Base-by-base conservation (phyloP, 2,888 invertebrate species). In the Nasonia oneida region DNA sequence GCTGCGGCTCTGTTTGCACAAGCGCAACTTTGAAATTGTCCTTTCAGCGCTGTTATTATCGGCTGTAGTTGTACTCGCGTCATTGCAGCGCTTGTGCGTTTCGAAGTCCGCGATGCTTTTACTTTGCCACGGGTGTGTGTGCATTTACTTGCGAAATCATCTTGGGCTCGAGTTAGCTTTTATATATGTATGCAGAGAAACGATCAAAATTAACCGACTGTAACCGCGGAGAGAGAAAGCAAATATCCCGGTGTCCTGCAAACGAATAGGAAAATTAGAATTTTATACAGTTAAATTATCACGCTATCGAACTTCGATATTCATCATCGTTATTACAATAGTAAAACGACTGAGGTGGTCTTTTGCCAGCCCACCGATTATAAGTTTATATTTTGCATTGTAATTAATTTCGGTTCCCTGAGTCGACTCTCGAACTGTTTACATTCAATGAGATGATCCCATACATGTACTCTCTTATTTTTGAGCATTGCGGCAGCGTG, bases 1-100 rank as follows among this genome's bases (percentile, higher is more conserved):
- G 29, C 29, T 47, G 10, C 12, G 42, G 42, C 47, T 47, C 10
- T 33, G 67, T 67, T 67, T 67, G 67, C 67, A 67, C 67, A 67
- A 67, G 67, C 67, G 75, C 75, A 75, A n/a, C 47, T 47, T 53
- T 18, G 75, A 50, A 75, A 75, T 75, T 75, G 75, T 53, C 75
- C 75, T 75, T 75, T 75, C 75, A 75, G 33, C 75, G 75, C 53
- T 75, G 75, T 50, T 75, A 75, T 75, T 75, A 75, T 75, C 75
- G 53, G 15, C 75, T 29, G 53, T 47, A 14, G 50, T 8, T 18
- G 71, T 39, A 42, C 18, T 42, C n/a, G 18, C 67, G 42, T 18
- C n/a, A 71, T 39, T 3, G 37, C 37, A 37, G 37, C 71, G 18
- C 18, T 37, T 6, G 2, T 15, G 14, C 5, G 3, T 29, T 14